Percentiles rank a stretch among this genome's conserved stretches.
phyloP scores from a whole-genome alignment of 2,113 vertebrate genomes.

The Antechinus flavipes region DNA sequence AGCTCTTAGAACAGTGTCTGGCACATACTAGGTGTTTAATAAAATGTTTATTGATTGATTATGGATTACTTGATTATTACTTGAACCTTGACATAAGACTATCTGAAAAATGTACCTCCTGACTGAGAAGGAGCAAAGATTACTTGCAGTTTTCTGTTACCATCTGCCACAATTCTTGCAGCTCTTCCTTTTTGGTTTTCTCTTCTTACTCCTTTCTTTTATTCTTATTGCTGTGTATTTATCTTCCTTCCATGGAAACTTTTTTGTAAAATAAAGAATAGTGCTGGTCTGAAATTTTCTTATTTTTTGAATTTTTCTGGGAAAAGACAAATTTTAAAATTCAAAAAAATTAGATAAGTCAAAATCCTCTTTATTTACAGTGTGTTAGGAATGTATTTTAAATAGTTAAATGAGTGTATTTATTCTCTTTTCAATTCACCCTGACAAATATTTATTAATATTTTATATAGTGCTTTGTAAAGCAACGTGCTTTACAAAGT shows the following conservation, averaged over 20 bases:
- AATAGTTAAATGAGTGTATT: not conserved
- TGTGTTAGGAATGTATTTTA: constrained; percentile 21
- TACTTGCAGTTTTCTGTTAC: constrained; percentile 12
- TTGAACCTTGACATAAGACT: constrained; percentile 21
- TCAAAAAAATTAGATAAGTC: not conserved
- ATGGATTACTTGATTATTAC: not conserved
- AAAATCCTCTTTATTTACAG: not conserved
- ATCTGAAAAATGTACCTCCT: constrained; percentile 1
- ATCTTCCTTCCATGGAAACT: not conserved
- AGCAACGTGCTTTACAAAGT: not conserved
- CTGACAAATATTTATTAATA: not conserved
- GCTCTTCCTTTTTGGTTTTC: not conserved
- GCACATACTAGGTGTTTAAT: not conserved
- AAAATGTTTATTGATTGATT: not conserved
- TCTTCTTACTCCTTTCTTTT: not conserved
- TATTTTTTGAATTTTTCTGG: constrained; percentile 22
- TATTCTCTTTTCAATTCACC: not conserved
- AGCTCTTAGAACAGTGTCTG: constrained; percentile 19
- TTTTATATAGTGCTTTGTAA: not conserved
- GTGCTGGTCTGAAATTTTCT: not conserved
- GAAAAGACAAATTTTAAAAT: constrained; percentile 5
- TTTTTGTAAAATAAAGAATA: not conserved
- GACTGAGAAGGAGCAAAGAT: constrained; percentile 15
- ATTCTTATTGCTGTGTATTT: not conserved
- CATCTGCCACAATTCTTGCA: not conserved